Conservation (phyloP, 2,888 invertebrate genomes). For the Podabrus alpinus region DNA sequence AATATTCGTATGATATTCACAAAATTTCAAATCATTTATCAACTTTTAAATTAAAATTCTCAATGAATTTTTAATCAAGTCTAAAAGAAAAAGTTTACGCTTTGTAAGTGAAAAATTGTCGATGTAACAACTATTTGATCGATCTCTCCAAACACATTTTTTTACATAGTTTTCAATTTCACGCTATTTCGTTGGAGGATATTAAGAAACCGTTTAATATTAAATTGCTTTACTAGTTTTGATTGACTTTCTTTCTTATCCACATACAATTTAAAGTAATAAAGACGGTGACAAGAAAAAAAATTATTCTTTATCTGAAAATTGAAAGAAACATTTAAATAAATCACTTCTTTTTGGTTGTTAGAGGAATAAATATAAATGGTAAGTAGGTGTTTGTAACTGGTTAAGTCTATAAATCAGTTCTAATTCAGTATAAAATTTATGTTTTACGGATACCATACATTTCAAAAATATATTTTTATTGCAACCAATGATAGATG, state of each 20-base stretch:
- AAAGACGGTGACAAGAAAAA: background rate
- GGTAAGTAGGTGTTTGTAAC: background rate
- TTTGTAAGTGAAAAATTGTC: background rate
- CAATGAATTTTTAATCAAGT: background rate
- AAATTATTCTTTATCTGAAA: background rate
- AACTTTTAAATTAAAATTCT: background rate
- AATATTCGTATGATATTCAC: background rate
- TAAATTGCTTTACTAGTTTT: background rate
- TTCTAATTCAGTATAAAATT: background rate
- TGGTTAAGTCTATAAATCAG: background rate
- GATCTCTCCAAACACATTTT: background rate
- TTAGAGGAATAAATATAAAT: background rate
- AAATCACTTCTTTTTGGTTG: background rate
- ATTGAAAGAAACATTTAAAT: background rate
- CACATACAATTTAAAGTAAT: background rate
- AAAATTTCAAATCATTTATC: background rate
- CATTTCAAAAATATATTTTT: constrained; percentile 1
- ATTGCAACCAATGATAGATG: constrained; percentile 16
- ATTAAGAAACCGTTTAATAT: background rate
- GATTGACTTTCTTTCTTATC: background rate
- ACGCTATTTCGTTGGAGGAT: background rate
- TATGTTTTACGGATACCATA: constrained; percentile 1
- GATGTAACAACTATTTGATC: background rate
- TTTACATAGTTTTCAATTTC: background rate
- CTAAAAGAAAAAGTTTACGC: background rate